Conservation (phyloP, 2,113 vertebrate genomes). For the pig (Sus scrofa) region DNA sequence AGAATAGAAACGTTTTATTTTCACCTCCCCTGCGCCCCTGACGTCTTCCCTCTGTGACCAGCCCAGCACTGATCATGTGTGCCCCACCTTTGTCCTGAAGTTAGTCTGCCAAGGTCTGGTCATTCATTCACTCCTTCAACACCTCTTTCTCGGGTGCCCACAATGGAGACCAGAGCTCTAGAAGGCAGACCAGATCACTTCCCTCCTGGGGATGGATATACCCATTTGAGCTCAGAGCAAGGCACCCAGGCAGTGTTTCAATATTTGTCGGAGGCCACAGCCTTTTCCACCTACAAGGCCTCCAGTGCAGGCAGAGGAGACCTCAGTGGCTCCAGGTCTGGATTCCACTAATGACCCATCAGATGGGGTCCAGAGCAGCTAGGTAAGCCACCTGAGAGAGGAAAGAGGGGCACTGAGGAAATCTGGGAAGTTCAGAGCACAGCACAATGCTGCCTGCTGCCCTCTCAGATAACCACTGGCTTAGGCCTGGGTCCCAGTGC, state of each 20-base stretch:
- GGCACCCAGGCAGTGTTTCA: neutral
- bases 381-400: neutral
- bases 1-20: conserved; percentile 17
- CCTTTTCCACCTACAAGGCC: neutral
- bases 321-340: neutral
- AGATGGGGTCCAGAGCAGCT: neutral
- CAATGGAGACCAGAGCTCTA: neutral
- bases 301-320: neutral
- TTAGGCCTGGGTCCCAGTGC: neutral
- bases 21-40: neutral
- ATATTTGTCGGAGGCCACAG: neutral
- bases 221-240: neutral
- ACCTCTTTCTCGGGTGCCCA: neutral
- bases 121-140: neutral
- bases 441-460: neutral
- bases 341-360: neutral
- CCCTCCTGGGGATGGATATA: neutral
- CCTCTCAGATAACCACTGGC: neutral
- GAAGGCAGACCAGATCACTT: neutral
- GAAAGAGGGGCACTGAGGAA: neutral
- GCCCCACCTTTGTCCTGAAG: neutral
- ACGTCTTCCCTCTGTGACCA: neutral
- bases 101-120: neutral
- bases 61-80: neutral
- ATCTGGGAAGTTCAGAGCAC: neutral